Evolutionary conservation across 2,797 vertebrate species (phyloP).

Genomic region (Salarias fasciatus): DNA sequence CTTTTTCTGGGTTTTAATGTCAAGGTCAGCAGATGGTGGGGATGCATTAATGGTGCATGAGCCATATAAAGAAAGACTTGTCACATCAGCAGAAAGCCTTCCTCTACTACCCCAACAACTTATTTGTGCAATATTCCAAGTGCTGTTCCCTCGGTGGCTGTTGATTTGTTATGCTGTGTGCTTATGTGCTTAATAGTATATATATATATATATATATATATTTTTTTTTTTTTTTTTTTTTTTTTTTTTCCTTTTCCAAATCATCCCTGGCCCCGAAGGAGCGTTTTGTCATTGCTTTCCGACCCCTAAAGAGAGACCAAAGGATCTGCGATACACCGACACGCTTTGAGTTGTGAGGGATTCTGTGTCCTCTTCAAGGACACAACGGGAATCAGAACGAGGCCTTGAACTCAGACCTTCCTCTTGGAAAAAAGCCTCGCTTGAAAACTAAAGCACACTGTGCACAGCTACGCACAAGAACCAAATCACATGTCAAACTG

Average conservation of each 20-base stretch:
- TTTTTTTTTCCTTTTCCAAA: neutral
- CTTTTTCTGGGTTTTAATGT: constrained; percentile 29
- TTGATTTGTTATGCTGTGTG: neutral
- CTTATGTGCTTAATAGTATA: neutral
- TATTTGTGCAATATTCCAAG: neutral
- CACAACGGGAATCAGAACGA: constrained; percentile 28
- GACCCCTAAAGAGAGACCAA: constrained; percentile 9
- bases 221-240: neutral
- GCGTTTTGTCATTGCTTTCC: constrained; percentile 12
- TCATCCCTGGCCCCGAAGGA: neutral
- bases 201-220: too few relatives aligned
- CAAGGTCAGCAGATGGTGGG: constrained; percentile 58
- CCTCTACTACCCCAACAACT: neutral
- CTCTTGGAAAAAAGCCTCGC: constrained; percentile 19
- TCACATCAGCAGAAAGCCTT: constrained; percentile 28
- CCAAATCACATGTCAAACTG: neutral
- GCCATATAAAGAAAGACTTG: constrained; percentile 11
- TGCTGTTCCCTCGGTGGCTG: neutral
- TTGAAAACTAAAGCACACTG: neutral
- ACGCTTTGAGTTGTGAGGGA: constrained; percentile 15
- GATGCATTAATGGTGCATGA: constrained; percentile 18
- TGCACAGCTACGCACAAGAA: neutral
- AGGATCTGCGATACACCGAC: constrained; percentile 18
- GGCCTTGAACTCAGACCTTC: constrained; percentile 36
- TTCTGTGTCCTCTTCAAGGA: constrained; percentile 43